phyloP scores from a whole-genome alignment of 1,140 invertebrate species.

The Euschistus heros region DNA sequence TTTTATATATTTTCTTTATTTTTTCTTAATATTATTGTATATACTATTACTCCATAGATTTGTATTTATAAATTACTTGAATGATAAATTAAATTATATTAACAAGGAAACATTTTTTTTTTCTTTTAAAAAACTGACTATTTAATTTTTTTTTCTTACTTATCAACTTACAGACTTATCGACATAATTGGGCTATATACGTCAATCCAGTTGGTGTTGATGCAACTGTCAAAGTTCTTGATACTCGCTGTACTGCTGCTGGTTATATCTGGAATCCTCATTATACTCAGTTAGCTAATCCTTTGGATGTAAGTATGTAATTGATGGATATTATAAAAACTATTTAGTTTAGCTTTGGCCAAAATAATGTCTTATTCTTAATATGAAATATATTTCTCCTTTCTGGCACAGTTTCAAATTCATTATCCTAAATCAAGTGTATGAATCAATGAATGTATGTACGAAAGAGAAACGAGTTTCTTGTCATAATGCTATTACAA shows the following conservation, averaged over 20 bases:
- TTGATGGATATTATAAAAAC: no score
- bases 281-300: constrained; percentile 79
- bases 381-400: no score
- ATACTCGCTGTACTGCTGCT: constrained; percentile 74
- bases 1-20: no score
- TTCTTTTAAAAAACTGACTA: not conserved
- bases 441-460: no score
- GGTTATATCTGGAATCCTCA: constrained; percentile 91
- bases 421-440: no score
- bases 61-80: not conserved
- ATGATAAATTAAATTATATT: not conserved
- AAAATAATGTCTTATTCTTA: no score
- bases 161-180: constrained; percentile 47
- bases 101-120: not conserved
- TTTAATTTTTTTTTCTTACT: not conserved
- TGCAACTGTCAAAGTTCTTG: constrained; percentile 65
- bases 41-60: no score
- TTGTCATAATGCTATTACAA: no score
- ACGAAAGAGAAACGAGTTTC: no score
- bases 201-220: constrained; percentile 90
- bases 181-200: constrained; percentile 87
- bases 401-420: no score
- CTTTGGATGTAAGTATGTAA: constrained; percentile 59
- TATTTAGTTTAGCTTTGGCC: no score
- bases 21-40: no score